These are phyloP conservation scores for Drosophila nebulosa DNA, from an alignment of 1,140 invertebrate genomes.

Conservation along the genomic window DNA sequence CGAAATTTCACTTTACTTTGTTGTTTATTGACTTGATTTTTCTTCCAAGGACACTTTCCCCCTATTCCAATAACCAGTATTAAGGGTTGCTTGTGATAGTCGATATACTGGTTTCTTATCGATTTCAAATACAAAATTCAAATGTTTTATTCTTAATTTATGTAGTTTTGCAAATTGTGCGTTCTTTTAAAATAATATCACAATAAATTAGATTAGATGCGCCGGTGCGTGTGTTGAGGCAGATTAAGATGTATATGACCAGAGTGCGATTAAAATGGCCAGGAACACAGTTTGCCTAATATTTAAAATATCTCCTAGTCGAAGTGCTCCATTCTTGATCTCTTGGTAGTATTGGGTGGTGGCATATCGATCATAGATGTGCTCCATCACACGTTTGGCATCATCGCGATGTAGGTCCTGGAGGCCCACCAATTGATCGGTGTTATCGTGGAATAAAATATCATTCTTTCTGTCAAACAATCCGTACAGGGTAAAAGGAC, in stretches of 20 bases:
- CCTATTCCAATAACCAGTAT: neutral
- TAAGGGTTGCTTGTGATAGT: neutral
- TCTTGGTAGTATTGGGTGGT: slow-evolving; percentile 44
- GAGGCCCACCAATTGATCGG: slow-evolving; percentile 81
- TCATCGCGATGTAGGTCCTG: slow-evolving; percentile 79
- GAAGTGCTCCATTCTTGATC: slow-evolving; percentile 3
- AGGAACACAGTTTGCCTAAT: slow-evolving; percentile 14
- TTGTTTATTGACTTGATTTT: neutral
- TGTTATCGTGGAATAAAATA: slow-evolving; percentile 87
- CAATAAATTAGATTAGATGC: slow-evolving; percentile 64
- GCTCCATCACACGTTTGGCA: slow-evolving; percentile 62
- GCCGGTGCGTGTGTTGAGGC: neutral
- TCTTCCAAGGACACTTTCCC: neutral
- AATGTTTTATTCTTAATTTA: slow-evolving; percentile 5
- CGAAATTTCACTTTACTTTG: neutral
- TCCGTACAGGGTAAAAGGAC: slow-evolving; percentile 86
- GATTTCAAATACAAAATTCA: neutral
- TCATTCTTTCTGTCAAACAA: slow-evolving; percentile 84
- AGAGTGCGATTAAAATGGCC: neutral
- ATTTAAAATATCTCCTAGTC: neutral
- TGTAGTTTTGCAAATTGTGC: slow-evolving; percentile 39
- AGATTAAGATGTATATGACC: slow-evolving; percentile 1
- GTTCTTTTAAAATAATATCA: slow-evolving; percentile 69
- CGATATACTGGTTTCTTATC: neutral
- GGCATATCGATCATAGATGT: slow-evolving; percentile 64